Percentiles rank a stretch among this genome's conserved stretches.
phyloP scores from a whole-genome alignment of 2,113 vertebrate genomes.

The Engraulis encrasicolus region DNA sequence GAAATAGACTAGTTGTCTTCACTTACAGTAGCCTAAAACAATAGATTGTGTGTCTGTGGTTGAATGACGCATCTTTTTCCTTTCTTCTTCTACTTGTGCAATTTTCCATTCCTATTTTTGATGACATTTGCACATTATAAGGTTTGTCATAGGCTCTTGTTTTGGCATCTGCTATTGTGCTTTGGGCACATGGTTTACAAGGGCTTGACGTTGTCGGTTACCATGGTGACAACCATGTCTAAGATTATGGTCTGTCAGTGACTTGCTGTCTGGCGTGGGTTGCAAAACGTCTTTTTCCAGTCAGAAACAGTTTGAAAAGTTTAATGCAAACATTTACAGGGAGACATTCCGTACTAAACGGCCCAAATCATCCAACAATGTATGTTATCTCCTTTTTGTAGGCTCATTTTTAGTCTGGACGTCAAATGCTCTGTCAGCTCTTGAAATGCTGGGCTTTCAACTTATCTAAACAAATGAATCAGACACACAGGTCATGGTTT shows the following conservation, averaged over 20 bases:
- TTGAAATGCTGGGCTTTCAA: background rate
- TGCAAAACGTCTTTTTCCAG: background rate
- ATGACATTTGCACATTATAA: background rate
- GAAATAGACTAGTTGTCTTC: no score
- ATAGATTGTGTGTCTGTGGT: background rate
- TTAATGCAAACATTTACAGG: no score
- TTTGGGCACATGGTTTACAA: background rate
- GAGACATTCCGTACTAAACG: background rate
- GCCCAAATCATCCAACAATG: background rate
- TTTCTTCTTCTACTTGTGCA: background rate
- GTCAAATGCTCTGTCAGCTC: background rate
- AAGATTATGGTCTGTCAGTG: background rate
- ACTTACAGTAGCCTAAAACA: background rate
- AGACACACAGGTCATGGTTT: background rate
- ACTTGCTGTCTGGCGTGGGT: background rate
- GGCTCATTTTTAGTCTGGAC: background rate
- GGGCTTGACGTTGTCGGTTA: background rate
- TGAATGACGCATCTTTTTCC: background rate
- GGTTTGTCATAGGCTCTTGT: background rate
- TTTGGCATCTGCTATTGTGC: background rate
- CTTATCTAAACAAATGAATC: background rate
- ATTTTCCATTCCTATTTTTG: constrained; percentile 4
- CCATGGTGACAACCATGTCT: background rate
- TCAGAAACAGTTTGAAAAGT: constrained; percentile 17
- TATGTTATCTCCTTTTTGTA: background rate